A percentile compares a stretch with the other conserved stretches of the same genome.
Conservation (phyloP, 2,113 vertebrate genomes). For the Calyptommatus sinebrachiatus region DNA sequence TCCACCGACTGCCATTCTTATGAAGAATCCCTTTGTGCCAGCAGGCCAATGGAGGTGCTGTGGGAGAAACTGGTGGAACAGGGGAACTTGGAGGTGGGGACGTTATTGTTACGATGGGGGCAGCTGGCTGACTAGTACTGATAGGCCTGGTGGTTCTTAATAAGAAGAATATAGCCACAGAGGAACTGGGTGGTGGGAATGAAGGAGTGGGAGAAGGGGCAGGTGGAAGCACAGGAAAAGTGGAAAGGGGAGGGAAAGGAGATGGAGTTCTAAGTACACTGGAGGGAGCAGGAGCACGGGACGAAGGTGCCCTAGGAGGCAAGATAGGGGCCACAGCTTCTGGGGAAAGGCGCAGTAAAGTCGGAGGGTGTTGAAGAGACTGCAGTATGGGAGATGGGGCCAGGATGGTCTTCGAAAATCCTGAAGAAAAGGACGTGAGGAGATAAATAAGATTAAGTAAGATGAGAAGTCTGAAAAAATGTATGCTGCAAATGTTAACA, state of each 20-base stretch:
- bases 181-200: not conserved
- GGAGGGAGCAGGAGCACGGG: constrained; percentile 46
- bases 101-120: not conserved
- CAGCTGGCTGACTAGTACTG: not conserved
- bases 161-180: constrained; percentile 1
- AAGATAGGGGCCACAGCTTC: constrained; percentile 43
- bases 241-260: not conserved
- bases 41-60: constrained; percentile 40
- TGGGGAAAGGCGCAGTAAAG: constrained; percentile 57
- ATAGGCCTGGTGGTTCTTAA: constrained; percentile 4
- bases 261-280: constrained; percentile 12
- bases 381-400: constrained; percentile 64
- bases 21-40: constrained; percentile 57
- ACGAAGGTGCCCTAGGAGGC: constrained; percentile 51
- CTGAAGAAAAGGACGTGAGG: constrained; percentile 27
- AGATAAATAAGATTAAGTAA: not conserved
- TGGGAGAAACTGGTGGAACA: not conserved
- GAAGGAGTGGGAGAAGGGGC: not conserved
- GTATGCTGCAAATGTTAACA: not conserved
- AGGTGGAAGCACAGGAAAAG: rapidly evolving
- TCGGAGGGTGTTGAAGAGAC: constrained; percentile 53
- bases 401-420: constrained; percentile 61
- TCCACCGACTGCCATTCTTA: constrained; percentile 60
- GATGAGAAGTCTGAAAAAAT: not conserved
- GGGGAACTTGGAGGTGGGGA: constrained; percentile 22